Conservation (phyloP, 2,888 invertebrate genomes). For the Ellobium chinense region DNA sequence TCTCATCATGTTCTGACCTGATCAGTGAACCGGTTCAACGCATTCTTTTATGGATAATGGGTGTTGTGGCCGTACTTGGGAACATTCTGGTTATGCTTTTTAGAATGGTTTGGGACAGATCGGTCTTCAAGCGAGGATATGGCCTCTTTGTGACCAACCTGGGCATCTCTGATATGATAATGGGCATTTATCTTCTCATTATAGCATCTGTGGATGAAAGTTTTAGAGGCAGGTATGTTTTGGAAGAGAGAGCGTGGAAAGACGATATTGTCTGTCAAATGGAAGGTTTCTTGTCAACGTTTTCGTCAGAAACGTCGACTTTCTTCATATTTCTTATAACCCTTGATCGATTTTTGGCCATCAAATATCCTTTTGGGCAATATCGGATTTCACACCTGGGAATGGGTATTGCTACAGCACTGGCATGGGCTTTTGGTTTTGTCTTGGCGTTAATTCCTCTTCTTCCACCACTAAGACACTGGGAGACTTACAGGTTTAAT, state of each 20-base stretch:
- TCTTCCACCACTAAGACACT: too few relatives aligned
- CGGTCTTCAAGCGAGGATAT: constrained; percentile 35
- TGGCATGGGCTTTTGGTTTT: not conserved
- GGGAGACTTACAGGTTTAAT: not conserved
- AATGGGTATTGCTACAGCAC: not conserved
- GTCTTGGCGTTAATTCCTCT: not conserved
- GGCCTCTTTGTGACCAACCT: constrained; percentile 28
- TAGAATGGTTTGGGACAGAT: constrained; percentile 57
- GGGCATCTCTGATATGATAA: constrained; percentile 55
- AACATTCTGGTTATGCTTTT: constrained; percentile 54
- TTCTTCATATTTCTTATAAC: constrained; percentile 3
- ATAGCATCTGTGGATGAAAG: constrained; percentile 56
- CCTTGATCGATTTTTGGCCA: constrained; percentile 3
- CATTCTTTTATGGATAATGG: too few relatives aligned
- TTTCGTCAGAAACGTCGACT: not conserved
- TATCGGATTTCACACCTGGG: not conserved
- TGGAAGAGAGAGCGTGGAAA: not conserved
- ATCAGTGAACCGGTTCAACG: constrained; percentile 51
- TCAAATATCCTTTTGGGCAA: not conserved
- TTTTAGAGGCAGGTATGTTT: constrained; percentile 56
- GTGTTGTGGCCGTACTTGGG: constrained; percentile 52
- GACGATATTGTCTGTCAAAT: not conserved
- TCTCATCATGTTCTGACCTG: constrained; percentile 60
- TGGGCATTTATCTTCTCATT: constrained; percentile 59
- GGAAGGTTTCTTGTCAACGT: not conserved